Evolutionary conservation across 1,140 invertebrate species (phyloP).

Genomic region (Goniozus legneri): DNA sequence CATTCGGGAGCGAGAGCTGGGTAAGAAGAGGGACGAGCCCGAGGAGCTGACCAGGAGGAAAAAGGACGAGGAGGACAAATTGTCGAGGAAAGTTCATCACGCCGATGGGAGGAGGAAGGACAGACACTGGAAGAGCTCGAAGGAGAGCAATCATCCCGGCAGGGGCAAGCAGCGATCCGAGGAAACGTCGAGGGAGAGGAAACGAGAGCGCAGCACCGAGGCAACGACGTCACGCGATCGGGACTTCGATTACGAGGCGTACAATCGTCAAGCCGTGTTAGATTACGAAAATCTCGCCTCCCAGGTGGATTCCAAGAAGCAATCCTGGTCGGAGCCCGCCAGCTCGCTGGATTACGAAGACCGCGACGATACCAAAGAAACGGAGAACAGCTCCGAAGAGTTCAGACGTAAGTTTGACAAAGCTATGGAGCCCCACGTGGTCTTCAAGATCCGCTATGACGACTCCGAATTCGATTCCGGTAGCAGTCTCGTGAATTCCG

Average conservation of each 20-base stretch:
- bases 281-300: slow-evolving; percentile 45
- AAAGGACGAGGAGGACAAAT: slow-evolving; percentile 10
- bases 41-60: too few relatives aligned
- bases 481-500: slow-evolving; percentile 32
- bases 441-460: slow-evolving; percentile 48
- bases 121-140: slow-evolving; percentile 14
- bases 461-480: slow-evolving; percentile 43
- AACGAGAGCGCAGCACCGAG: slow-evolving; percentile 10
- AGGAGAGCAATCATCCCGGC: slow-evolving; percentile 1
- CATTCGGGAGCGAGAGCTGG: slow-evolving; percentile 43
- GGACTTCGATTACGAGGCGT: slow-evolving; percentile 36
- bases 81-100: slow-evolving; percentile 13
- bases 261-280: slow-evolving; percentile 43
- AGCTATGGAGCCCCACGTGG: slow-evolving; percentile 42
- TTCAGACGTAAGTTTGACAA: slow-evolving; percentile 31
- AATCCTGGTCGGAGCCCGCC: slow-evolving; percentile 12
- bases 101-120: slow-evolving; percentile 16
- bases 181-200: slow-evolving; percentile 2
- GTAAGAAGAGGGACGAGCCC: slow-evolving; percentile 30
- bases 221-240: slow-evolving; percentile 14
- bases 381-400: neutral
- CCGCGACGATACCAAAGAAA: neutral
- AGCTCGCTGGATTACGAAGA: slow-evolving; percentile 14
- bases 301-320: slow-evolving; percentile 12
- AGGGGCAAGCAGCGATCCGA: slow-evolving; percentile 10